phyloP scores from a whole-genome alignment of 1,140 invertebrate genomes.

The Hydropsyche tenuis region DNA sequence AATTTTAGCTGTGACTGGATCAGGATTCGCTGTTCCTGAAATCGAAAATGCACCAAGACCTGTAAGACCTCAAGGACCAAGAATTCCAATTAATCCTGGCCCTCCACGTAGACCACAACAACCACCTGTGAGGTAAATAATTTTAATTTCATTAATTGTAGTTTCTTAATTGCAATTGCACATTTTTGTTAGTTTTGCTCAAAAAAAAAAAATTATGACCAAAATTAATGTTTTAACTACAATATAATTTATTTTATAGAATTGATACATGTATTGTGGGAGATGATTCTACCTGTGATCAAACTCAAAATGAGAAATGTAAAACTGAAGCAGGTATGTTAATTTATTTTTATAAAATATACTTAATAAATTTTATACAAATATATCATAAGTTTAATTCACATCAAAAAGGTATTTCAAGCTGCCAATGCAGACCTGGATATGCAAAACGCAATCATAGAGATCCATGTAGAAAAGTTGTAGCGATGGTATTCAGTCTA shows the following conservation, averaged over 20 bases:
- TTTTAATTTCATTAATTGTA: neutral
- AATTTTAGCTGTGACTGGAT: slow-evolving; percentile 56
- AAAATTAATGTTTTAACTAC: too few species aligned
- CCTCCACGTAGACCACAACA: slow-evolving; percentile 48
- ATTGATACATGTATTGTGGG: slow-evolving; percentile 95
- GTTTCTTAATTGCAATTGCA: too few species aligned
- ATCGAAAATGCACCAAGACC: slow-evolving; percentile 55
- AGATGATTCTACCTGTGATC: slow-evolving; percentile 90
- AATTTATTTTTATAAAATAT: neutral
- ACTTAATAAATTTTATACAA: neutral
- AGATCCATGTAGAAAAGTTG: slow-evolving; percentile 80
- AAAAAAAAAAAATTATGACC: too few species aligned
- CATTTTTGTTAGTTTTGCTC: neutral
- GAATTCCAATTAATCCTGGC: slow-evolving; percentile 49
- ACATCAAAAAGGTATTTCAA: slow-evolving; percentile 76
- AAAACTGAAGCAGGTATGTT: slow-evolving; percentile 76
- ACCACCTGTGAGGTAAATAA: slow-evolving; percentile 56
- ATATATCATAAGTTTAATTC: neutral
- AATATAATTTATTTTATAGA: slow-evolving; percentile 59
- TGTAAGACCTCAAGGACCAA: slow-evolving; percentile 52
- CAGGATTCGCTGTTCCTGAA: slow-evolving; percentile 63
- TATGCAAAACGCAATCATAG: slow-evolving; percentile 79
- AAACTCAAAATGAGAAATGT: slow-evolving; percentile 85
- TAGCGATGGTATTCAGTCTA: slow-evolving; percentile 80
- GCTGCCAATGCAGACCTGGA: slow-evolving; percentile 85